Conservation (phyloP, 2,797 vertebrate genomes). For the Micrastur ruficollis region DNA sequence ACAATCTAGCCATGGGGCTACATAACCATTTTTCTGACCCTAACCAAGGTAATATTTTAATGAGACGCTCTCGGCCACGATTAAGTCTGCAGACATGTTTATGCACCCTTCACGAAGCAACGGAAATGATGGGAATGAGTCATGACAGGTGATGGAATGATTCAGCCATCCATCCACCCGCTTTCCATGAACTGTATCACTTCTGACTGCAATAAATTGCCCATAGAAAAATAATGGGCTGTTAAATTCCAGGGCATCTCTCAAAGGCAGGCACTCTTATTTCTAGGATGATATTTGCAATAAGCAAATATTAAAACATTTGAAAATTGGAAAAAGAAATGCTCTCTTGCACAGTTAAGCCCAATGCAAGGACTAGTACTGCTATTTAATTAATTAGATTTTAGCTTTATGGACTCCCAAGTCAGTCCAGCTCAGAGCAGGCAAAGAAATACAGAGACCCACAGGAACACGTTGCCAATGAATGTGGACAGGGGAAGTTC, state of each 20-base stretch:
- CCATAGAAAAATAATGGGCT: constrained; percentile 63
- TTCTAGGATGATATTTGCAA: constrained; percentile 25
- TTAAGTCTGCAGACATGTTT: constrained; percentile 47
- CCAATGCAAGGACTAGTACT: not conserved
- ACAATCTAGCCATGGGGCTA: not conserved
- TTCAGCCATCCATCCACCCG: constrained; percentile 32
- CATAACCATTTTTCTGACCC: not conserved
- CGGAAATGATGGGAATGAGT: constrained; percentile 53
- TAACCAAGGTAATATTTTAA: constrained; percentile 15
- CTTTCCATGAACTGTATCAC: constrained; percentile 46
- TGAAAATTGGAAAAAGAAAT: not conserved
- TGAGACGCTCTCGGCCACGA: not conserved
- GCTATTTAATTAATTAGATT: constrained; percentile 1
- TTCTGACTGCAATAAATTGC: constrained; percentile 59
- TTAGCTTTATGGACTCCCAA: not conserved
- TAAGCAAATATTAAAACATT: not conserved
- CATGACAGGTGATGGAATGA: constrained; percentile 66
- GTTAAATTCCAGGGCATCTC: constrained; percentile 58
- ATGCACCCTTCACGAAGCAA: constrained; percentile 7
- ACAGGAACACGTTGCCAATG: not conserved
- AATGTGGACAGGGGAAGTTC: not conserved
- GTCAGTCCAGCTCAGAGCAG: not conserved
- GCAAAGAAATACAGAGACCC: constrained; percentile 5
- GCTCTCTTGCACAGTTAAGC: not conserved
- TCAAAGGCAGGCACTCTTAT: constrained; percentile 29